phyloP scores from a whole-genome alignment of 2,797 vertebrate species.

The Salarias fasciatus region DNA sequence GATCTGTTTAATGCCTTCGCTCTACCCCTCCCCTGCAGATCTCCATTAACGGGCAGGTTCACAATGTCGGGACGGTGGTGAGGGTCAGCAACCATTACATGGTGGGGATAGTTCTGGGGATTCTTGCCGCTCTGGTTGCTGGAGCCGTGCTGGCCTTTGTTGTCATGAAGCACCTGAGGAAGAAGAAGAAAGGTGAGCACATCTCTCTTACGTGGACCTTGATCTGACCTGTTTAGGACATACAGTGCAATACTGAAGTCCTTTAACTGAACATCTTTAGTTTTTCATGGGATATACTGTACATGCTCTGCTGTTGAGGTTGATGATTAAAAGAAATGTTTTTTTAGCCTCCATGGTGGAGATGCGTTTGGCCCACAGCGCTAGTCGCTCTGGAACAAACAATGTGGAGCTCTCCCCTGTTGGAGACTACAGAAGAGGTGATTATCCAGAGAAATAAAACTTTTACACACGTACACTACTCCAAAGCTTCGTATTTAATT shows the following conservation, averaged over 20 bases:
- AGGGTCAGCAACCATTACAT: constrained; percentile 80
- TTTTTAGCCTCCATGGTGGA: constrained; percentile 79
- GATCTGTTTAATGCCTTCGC: no score
- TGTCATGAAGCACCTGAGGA: constrained; percentile 84
- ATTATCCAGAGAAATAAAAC: constrained; percentile 8
- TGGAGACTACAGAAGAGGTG: constrained; percentile 86
- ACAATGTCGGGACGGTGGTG: constrained; percentile 85
- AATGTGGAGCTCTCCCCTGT: constrained; percentile 70
- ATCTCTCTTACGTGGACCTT: constrained; percentile 49
- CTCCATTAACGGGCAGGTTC: constrained; percentile 86
- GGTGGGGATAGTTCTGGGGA: constrained; percentile 85
- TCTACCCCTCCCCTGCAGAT: constrained; percentile 75
- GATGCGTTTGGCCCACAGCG: constrained; percentile 69
- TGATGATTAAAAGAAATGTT: constrained; percentile 66
- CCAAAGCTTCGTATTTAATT: background rate
- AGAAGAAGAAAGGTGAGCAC: constrained; percentile 84
- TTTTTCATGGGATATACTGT: constrained; percentile 12
- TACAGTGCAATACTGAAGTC: constrained; percentile 32
- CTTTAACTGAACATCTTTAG: constrained; percentile 66
- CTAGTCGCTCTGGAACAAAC: constrained; percentile 65
- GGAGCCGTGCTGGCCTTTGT: constrained; percentile 78
- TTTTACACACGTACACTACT: no score
- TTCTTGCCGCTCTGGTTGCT: constrained; percentile 82
- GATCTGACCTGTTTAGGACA: constrained; percentile 41
- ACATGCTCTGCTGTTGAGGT: constrained; percentile 28